Evolutionary conservation across 2,797 vertebrate species (phyloP).

Genomic region (Hydrocynus forskahlii): DNA sequence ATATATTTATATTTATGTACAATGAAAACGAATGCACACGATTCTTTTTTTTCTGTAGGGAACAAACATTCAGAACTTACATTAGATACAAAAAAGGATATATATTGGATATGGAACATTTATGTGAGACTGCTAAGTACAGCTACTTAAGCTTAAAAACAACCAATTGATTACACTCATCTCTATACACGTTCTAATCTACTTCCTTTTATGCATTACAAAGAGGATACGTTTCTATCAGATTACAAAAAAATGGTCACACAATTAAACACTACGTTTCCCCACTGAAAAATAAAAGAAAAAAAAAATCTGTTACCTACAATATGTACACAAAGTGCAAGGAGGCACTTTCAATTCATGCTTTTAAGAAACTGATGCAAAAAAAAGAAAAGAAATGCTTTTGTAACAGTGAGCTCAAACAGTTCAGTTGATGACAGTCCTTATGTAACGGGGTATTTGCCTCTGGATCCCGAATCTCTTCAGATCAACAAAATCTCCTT

Average conservation of each 20-base stretch:
- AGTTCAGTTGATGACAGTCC: conserved; percentile 67
- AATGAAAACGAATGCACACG: conserved; percentile 78
- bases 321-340: conserved; percentile 91
- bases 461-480: background rate
- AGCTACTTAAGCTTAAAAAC: conserved; percentile 75
- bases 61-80: conserved; percentile 81
- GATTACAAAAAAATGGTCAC: conserved; percentile 77
- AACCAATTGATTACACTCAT: conserved; percentile 73
- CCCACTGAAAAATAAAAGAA: conserved; percentile 49
- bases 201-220: conserved; percentile 70
- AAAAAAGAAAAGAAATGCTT: conserved; percentile 78
- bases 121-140: conserved; percentile 78
- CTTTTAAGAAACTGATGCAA: conserved; percentile 83
- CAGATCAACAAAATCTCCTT: conserved; percentile 5
- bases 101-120: conserved; percentile 76
- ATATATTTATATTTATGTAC: conserved; percentile 80
- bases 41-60: conserved; percentile 69
- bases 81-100: conserved; percentile 79
- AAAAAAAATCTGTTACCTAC: conserved; percentile 81
- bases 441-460: conserved; percentile 10
- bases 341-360: conserved; percentile 92
- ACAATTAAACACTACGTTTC: conserved; percentile 75
- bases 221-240: conserved; percentile 72
- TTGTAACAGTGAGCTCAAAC: conserved; percentile 76
- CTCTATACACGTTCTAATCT: conserved; percentile 76